Conservation (phyloP, 2,113 vertebrate genomes). For the Dissostichus mawsoni region DNA sequence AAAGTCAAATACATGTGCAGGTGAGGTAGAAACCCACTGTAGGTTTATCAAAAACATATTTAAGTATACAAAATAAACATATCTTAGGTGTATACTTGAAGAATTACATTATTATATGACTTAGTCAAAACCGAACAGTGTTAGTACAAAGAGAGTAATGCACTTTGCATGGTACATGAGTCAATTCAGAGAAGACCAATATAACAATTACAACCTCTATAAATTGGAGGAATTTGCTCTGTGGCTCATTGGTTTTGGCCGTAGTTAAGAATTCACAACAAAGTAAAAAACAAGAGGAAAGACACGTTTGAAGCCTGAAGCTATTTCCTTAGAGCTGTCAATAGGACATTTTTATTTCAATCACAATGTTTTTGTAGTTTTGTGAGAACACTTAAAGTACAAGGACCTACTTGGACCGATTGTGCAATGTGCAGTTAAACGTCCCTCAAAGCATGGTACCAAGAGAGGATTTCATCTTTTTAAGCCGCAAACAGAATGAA, state of each 20-base stretch:
- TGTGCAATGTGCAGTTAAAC: neutral
- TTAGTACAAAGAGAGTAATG: neutral
- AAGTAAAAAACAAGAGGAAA: neutral
- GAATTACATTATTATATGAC: no score
- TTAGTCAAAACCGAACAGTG: constrained; percentile 13
- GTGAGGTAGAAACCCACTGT: no score
- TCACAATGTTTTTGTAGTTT: constrained; percentile 16
- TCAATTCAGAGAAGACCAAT: constrained; percentile 52
- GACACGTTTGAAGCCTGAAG: constrained; percentile 7
- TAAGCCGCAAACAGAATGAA: neutral
- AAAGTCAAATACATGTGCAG: no score
- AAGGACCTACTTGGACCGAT: neutral
- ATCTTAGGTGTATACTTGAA: no score
- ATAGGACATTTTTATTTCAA: constrained; percentile 3
- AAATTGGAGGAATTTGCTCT: constrained; percentile 69
- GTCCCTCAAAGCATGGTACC: neutral
- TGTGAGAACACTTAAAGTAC: neutral
- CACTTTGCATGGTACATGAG: constrained; percentile 31
- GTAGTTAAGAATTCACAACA: constrained; percentile 43
- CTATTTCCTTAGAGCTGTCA: constrained; percentile 21
- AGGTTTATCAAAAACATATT: no score
- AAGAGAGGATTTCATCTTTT: neutral
- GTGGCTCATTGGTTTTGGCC: constrained; percentile 53
- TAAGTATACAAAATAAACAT: no score
- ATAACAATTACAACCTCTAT: constrained; percentile 63